Conservation (phyloP, 2,888 invertebrate genomes). For the Homarus gammarus region DNA sequence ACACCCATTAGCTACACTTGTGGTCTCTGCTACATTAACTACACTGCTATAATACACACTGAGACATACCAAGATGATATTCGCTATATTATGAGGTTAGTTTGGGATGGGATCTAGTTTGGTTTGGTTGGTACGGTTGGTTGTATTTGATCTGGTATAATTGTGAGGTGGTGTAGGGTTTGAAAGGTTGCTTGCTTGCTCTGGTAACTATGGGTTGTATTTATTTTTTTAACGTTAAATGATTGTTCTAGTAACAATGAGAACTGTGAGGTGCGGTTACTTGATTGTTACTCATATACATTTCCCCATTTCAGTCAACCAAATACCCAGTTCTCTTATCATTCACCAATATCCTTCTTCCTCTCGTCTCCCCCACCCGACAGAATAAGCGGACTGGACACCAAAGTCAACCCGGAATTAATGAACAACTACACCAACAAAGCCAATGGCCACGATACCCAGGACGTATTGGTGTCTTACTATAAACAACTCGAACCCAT, state of each 20-base stretch:
- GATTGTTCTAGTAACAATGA: too few species aligned
- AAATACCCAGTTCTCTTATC: too few species aligned
- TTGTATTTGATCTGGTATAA: background rate
- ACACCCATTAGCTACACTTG: constrained; percentile 27
- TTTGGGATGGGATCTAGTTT: too few species aligned
- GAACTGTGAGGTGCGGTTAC: too few species aligned
- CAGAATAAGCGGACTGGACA: constrained; percentile 23
- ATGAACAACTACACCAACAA: constrained; percentile 13
- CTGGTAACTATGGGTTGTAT: too few species aligned
- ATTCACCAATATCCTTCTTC: too few species aligned
- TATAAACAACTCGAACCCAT: constrained; percentile 3
- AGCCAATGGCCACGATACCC: constrained; percentile 15
- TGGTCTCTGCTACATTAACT: constrained; percentile 24
- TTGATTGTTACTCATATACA: too few species aligned
- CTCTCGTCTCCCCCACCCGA: background rate
- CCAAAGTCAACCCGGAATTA: background rate
- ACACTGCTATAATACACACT: constrained; percentile 29
- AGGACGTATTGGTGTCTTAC: background rate
- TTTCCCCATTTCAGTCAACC: too few species aligned
- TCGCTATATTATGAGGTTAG: background rate
- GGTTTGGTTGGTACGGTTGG: background rate
- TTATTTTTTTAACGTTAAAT: too few species aligned
- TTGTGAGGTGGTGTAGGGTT: too few species aligned
- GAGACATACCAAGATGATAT: constrained; percentile 39
- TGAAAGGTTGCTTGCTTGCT: too few species aligned